Conservation (phyloP, 2,797 vertebrate species). For the Typhlichthys eigenmanni region DNA sequence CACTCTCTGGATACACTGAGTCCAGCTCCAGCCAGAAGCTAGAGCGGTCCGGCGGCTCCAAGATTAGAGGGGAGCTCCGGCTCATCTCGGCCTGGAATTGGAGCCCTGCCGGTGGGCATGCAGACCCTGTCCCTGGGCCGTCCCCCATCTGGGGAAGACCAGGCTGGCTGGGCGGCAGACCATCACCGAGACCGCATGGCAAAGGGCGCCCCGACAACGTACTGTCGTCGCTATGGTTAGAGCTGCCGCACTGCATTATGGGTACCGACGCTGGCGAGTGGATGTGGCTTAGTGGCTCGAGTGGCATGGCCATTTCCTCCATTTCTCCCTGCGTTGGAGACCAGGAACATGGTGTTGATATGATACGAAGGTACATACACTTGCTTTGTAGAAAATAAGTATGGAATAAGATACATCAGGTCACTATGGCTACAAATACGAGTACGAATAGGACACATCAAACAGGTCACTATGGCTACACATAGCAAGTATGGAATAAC, state of each 20-base stretch:
- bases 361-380: too few species aligned
- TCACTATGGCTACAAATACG: too few species aligned
- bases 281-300: conserved; percentile 20
- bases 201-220: conserved; percentile 82
- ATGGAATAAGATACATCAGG: too few species aligned
- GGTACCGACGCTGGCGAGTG: conserved; percentile 1
- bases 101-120: conserved; percentile 45
- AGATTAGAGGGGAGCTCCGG: conserved; percentile 84
- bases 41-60: conserved; percentile 85
- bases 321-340: conserved; percentile 55
- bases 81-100: conserved; percentile 83
- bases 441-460: too few species aligned
- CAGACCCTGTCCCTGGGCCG: conserved; percentile 1
- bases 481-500: too few species aligned
- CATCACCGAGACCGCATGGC: conserved; percentile 81
- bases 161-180: conserved; percentile 86
- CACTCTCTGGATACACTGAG: conserved; percentile 75
- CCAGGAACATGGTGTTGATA: conserved; percentile 77
- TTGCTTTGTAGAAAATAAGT: too few species aligned
- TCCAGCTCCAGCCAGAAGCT: conserved; percentile 88
- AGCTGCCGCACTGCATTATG: conserved; percentile 50
- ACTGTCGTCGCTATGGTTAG: conserved; percentile 70
- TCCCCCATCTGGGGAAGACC: conserved; percentile 81
- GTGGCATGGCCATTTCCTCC: conserved; percentile 20
- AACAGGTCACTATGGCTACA: too few species aligned